Evolutionary conservation across 2,888 invertebrate species (phyloP).

Genomic region (Rhyacophila evoluta): DNA sequence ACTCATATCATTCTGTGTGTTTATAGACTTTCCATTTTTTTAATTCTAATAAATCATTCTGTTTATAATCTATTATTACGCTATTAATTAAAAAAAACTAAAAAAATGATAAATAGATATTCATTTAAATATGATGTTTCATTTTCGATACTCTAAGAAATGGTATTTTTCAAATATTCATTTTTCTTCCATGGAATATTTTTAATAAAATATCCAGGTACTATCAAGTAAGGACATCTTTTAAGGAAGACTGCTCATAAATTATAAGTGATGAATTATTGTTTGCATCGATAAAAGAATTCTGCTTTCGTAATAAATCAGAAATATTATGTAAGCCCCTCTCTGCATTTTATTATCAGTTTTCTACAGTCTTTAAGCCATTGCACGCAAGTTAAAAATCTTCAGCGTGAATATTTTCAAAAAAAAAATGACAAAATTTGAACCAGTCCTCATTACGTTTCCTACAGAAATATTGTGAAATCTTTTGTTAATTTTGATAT

Average conservation of each 20-base stretch:
- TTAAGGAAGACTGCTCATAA: neutral
- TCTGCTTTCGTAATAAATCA: neutral
- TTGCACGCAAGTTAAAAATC: constrained; percentile 5
- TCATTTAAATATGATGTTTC: too few relatives aligned
- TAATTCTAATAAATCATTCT: too few relatives aligned
- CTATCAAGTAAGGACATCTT: constrained; percentile 4
- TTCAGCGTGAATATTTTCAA: too few relatives aligned
- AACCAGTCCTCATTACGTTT: too few relatives aligned
- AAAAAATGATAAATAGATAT: too few relatives aligned
- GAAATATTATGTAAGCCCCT: neutral
- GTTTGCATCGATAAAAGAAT: constrained; percentile 15
- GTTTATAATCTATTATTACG: too few relatives aligned
- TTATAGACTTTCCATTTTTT: too few relatives aligned
- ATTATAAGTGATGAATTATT: constrained; percentile 14
- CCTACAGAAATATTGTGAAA: too few relatives aligned
- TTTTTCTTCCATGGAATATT: neutral
- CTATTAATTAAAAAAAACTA: too few relatives aligned
- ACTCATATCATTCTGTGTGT: too few relatives aligned
- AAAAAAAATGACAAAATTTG: too few relatives aligned
- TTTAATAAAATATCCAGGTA: neutral
- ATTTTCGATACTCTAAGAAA: neutral
- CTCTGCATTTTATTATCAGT: constrained; percentile 22
- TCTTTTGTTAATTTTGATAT: too few relatives aligned
- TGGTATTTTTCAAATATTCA: neutral
- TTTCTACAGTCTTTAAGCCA: neutral